Base-by-base conservation (phyloP, 2,113 vertebrate species). In the Malurus cyaneus region DNA sequence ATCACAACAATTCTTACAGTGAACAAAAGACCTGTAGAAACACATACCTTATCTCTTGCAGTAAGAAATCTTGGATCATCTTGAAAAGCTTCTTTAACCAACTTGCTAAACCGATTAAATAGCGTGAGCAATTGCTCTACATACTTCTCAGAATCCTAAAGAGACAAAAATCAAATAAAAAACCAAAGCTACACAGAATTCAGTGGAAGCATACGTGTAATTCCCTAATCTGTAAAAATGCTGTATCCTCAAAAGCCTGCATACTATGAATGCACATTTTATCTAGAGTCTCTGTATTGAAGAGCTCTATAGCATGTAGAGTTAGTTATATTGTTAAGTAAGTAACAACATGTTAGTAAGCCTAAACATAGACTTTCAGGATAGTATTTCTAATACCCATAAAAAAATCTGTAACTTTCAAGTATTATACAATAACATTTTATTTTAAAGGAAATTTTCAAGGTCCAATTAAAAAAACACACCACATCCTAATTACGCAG, bases 81-180 rank as follows among this genome's bases (percentile, higher is more conserved):
- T 92, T 99, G 99, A 97, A 99, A 99, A 61, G 99, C 99, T 96
- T 99, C 99, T 97, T 99, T 99, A 96, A 99, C 99, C 87, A 99
- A 97, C 88, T 99, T 99, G 97, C 99, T 99, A 98, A 99, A 99
- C 96, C 99, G 98, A 98, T 99, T 99, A 96, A 99, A 99, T 72
- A 99, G 96, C 1, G 99, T 99, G 87, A 99, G 99, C 96, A 99
- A 98, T 94, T 99, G 99, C 92, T 99, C 99, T 96, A 99, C 99
- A 1, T 99, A 99, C 94, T 99, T 99, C 97, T 99, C 99, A 31
- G 99, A 99, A 97, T 99, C 99, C 99, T 99, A 72, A 52, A 93
- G 31, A 92, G 79, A 81, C 12, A 96, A 88, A 80, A 93, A 86
- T 32, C 46, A 87, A 95, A 69, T 83, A 16, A 44, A 93, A 80